These are phyloP conservation scores for Cherax quadricarinatus DNA, from an alignment of 1,140 invertebrate species.

Conservation along the genomic window DNA sequence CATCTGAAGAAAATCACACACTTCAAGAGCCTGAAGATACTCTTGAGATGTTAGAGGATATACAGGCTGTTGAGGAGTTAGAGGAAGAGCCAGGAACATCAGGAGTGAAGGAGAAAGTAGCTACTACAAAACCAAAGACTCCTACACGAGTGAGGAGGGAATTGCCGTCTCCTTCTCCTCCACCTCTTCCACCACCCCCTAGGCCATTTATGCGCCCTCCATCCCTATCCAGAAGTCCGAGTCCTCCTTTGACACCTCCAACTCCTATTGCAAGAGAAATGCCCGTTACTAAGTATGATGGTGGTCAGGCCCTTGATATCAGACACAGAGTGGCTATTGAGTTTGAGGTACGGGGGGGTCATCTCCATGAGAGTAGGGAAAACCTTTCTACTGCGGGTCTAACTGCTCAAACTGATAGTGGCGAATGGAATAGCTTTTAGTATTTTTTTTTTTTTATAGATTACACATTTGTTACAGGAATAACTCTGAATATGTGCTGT, in stretches of 20 bases:
- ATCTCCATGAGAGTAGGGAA: slow-evolving; percentile 63
- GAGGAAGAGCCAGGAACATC: slow-evolving; percentile 60
- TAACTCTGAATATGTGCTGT: slow-evolving; percentile 48
- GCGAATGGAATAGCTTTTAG: slow-evolving; percentile 68
- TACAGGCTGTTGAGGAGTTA: slow-evolving; percentile 62
- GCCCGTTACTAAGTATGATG: slow-evolving; percentile 56
- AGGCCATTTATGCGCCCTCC: slow-evolving; percentile 58
- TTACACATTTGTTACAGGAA: slow-evolving; percentile 48
- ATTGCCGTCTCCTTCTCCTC: slow-evolving; percentile 58
- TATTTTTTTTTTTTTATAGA: slow-evolving; percentile 18
- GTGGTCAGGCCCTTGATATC: slow-evolving; percentile 31
- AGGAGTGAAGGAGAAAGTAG: slow-evolving; percentile 41
- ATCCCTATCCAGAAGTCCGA: slow-evolving; percentile 56
- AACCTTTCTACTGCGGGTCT: slow-evolving; percentile 63
- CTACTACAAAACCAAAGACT: slow-evolving; percentile 51
- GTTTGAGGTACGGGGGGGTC: slow-evolving; percentile 61
- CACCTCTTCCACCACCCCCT: slow-evolving; percentile 70
- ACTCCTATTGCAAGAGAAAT: slow-evolving; percentile 66
- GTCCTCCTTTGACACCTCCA: slow-evolving; percentile 63
- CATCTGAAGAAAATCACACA: slow-evolving; percentile 72
- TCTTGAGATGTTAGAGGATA: slow-evolving; percentile 58
- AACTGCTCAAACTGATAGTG: slow-evolving; percentile 61
- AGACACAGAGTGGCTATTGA: slow-evolving; percentile 42
- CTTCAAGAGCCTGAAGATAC: slow-evolving; percentile 70
- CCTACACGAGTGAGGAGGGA: slow-evolving; percentile 57